Evolutionary conservation across 1,140 invertebrate species (phyloP).

Genomic region (Drosophila melanica): DNA sequence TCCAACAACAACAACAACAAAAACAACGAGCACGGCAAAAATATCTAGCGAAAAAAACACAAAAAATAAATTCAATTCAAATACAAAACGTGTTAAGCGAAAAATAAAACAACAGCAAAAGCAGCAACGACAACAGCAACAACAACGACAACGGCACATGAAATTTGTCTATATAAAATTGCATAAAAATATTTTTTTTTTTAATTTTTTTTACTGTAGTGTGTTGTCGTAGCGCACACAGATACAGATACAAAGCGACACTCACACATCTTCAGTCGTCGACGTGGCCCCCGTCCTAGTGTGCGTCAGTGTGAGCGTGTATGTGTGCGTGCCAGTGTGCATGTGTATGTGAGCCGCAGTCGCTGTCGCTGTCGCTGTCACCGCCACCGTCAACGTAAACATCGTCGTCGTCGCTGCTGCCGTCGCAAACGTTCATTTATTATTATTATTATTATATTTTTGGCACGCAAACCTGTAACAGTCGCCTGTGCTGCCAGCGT

Average conservation of each 20-base stretch:
- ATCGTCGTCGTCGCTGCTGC: conserved; percentile 14
- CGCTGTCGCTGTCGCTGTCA: conserved; percentile 20
- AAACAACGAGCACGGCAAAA: conserved; percentile 52
- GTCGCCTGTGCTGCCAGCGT: conserved; percentile 41
- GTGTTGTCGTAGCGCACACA: conserved; percentile 55
- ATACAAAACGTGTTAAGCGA: conserved; percentile 79
- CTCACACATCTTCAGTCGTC: conserved; percentile 48
- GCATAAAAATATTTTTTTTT: conserved; percentile 79
- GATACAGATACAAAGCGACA: conserved; percentile 43
- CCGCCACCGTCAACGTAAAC: conserved; percentile 17
- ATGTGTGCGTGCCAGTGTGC: conserved; percentile 38
- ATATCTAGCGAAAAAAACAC: conserved; percentile 51
- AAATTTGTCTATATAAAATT: conserved; percentile 75
- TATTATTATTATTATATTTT: conserved; percentile 69
- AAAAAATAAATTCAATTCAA: conserved; percentile 61
- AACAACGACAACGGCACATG: conserved; percentile 54
- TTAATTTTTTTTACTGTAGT: conserved; percentile 65
- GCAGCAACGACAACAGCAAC: conserved; percentile 40
- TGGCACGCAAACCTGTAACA: conserved; percentile 70
- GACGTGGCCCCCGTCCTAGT: conserved; percentile 62
- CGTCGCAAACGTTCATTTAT: conserved; percentile 50
- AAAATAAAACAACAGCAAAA: conserved; percentile 51
- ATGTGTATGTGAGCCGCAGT: conserved; percentile 44
- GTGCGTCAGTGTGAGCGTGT: conserved; percentile 36
- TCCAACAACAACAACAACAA: conserved; percentile 56